A percentile compares a stretch with the other conserved stretches of the same genome.
Conservation (phyloP, 2,797 vertebrate species). For the Hyperoplus immaculatus region DNA sequence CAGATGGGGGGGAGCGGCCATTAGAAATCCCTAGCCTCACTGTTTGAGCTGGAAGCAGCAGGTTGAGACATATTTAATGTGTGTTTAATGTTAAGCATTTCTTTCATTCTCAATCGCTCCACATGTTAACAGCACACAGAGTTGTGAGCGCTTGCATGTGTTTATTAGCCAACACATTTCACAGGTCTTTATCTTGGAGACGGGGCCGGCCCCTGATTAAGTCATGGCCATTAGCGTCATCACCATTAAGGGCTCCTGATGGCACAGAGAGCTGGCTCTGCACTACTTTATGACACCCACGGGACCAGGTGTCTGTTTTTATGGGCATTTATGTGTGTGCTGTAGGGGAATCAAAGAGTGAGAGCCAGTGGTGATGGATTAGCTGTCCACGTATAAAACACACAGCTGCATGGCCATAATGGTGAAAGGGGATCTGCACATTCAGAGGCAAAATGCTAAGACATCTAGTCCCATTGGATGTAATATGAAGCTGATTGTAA, state of each 20-base stretch:
- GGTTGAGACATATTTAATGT: conserved; percentile 76
- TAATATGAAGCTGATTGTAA: conserved; percentile 3
- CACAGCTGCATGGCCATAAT: conserved; percentile 33
- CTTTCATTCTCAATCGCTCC: conserved; percentile 43
- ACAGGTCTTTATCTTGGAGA: conserved; percentile 52
- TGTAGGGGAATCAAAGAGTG: conserved; percentile 31
- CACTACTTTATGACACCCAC: conserved; percentile 68
- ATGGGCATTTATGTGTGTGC: conserved; percentile 17
- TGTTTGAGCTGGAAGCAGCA: conserved; percentile 88
- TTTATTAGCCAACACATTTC: conserved; percentile 67
- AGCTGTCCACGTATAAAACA: conserved; percentile 35
- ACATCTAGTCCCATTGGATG: neutral
- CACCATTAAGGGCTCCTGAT: conserved; percentile 65
- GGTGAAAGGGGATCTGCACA: neutral
- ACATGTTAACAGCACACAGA: conserved; percentile 57
- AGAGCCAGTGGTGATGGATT: conserved; percentile 44
- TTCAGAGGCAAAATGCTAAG: conserved; percentile 1
- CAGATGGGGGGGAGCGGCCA: conserved; percentile 21
- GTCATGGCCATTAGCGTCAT: conserved; percentile 74
- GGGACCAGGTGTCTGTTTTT: conserved; percentile 54
- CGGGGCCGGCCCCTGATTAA: conserved; percentile 70
- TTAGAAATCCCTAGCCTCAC: conserved; percentile 79
- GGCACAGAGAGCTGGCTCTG: conserved; percentile 50
- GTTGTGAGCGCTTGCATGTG: conserved; percentile 21
- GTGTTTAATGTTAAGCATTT: conserved; percentile 65